Percentiles rank a stretch among this genome's conserved stretches.
Conservation (phyloP, 2,113 vertebrate species). For the Cryptoleucopteryx plumbea region DNA sequence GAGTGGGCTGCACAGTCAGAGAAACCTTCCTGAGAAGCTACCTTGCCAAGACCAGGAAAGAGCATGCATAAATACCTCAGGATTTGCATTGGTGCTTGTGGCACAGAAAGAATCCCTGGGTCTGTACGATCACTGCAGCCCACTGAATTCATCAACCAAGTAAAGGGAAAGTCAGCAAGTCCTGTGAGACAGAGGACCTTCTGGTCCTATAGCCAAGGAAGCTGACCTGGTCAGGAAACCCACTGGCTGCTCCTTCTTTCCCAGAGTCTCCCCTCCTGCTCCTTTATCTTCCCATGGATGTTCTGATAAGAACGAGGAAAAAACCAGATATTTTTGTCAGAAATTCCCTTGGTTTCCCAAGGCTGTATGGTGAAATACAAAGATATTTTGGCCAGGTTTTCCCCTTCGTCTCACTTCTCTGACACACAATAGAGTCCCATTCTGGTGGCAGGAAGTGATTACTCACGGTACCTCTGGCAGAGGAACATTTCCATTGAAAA, state of each 20-base stretch:
- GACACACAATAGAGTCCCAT: not conserved
- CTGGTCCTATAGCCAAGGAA: not conserved
- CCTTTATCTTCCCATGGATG: not conserved
- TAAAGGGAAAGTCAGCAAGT: not conserved
- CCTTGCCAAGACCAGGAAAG: not conserved
- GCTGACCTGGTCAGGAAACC: not conserved
- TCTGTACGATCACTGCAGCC: rapidly evolving
- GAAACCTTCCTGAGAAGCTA: not conserved
- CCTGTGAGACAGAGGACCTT: not conserved
- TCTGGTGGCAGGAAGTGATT: not conserved
- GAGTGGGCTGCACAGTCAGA: not conserved
- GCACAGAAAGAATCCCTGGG: not conserved
- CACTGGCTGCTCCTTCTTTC: rapidly evolving
- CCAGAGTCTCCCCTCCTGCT: not conserved
- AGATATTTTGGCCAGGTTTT: not conserved
- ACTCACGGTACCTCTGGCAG: not conserved
- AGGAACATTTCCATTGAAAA: not conserved
- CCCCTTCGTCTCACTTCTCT: not conserved
- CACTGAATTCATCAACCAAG: not conserved
- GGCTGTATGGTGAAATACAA: not conserved
- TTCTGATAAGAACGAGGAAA: not conserved
- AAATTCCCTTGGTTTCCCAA: not conserved
- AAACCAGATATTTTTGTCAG: not conserved
- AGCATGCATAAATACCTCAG: not conserved
- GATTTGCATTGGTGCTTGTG: not conserved